Conservation (phyloP, 2,797 vertebrate species). For the Neosalanx taihuensis region DNA sequence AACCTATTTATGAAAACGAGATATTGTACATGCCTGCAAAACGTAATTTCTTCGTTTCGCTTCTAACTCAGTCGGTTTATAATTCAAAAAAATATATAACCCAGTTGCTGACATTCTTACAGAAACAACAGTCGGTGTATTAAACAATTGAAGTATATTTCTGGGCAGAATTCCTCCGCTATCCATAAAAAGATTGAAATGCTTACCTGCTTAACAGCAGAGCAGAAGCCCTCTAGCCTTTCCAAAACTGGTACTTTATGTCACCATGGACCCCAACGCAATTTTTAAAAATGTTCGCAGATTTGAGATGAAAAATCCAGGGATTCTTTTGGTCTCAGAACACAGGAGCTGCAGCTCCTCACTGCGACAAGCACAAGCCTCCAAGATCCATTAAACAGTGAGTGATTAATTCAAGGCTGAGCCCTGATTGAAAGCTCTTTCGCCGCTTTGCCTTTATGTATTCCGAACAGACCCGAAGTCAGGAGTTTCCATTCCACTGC, state of each 20-base stretch:
- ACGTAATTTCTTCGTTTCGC: not conserved
- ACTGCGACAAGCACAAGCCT: constrained; percentile 77
- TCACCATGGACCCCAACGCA: constrained; percentile 60
- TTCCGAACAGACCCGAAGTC: constrained; percentile 55
- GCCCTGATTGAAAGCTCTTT: constrained; percentile 54
- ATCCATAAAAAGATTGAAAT: constrained; percentile 35
- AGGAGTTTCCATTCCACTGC: constrained; percentile 44
- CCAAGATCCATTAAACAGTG: constrained; percentile 75
- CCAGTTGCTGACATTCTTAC: constrained; percentile 26
- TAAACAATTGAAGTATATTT: constrained; percentile 18
- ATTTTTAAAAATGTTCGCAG: constrained; percentile 49
- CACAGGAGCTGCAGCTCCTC: constrained; percentile 67
- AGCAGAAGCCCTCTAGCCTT: constrained; percentile 51
- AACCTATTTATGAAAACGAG: not conserved
- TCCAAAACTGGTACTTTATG: constrained; percentile 57
- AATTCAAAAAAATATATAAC: not conserved
- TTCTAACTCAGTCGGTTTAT: not conserved
- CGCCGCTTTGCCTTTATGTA: constrained; percentile 62
- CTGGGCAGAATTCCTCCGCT: constrained; percentile 30
- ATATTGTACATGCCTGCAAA: not conserved
- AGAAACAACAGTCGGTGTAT: constrained; percentile 11
- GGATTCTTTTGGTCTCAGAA: constrained; percentile 55
- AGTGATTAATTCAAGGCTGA: constrained; percentile 73
- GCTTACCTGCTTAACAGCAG: constrained; percentile 69
- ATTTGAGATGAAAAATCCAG: constrained; percentile 65